phyloP scores from a whole-genome alignment of 1,140 invertebrate genomes.

The Heliconius melpomene region DNA sequence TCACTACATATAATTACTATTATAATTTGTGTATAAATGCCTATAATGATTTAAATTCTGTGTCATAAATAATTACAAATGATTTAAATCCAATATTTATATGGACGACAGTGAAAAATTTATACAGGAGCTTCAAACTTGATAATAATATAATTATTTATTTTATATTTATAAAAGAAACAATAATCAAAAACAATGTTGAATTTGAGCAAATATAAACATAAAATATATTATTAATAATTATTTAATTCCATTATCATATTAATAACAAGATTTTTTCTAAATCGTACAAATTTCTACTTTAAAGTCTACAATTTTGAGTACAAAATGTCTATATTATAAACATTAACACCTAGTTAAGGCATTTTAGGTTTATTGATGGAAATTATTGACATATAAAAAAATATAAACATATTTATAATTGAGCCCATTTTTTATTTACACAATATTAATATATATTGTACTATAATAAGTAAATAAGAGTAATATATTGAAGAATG shows the following conservation, averaged over 20 bases:
- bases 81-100: neutral
- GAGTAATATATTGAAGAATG: too few species aligned
- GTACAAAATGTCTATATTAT: conserved; percentile 1
- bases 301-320: conserved; percentile 1
- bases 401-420: too few species aligned
- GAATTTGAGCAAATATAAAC: neutral
- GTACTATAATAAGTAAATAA: too few species aligned
- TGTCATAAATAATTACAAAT: neutral
- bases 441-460: neutral
- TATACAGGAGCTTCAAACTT: neutral
- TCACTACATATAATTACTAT: neutral
- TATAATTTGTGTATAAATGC: neutral
- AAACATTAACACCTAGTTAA: conserved; percentile 2
- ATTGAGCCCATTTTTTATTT: too few species aligned
- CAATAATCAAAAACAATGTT: neutral
- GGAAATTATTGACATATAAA: too few species aligned
- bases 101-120: neutral
- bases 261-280: neutral
- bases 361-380: neutral
- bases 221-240: neutral
- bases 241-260: neutral
- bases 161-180: neutral
- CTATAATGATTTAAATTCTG: neutral
- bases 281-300: neutral
- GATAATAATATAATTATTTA: neutral